A percentile compares a stretch with the other conserved stretches of the same genome.
Conservation (phyloP, 2,113 vertebrate species). For the Leptocoma aspasia region DNA sequence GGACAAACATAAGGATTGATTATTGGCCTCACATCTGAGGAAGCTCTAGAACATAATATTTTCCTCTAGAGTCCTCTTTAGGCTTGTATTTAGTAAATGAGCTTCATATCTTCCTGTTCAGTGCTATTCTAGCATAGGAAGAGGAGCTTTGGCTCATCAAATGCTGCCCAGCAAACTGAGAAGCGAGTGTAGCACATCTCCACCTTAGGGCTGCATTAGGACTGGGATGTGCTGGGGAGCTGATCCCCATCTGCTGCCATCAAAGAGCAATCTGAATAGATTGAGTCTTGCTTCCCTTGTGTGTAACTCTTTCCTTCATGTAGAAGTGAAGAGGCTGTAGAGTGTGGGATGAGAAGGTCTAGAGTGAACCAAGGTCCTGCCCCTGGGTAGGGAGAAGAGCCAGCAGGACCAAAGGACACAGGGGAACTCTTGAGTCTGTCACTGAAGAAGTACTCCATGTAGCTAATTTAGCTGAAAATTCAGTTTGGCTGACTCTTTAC, state of each 20-base stretch:
- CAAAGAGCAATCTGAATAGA: neutral
- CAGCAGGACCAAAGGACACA: neutral
- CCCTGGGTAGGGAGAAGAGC: neutral
- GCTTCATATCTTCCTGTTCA: neutral
- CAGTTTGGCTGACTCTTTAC: neutral
- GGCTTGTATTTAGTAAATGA: neutral
- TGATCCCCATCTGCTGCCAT: neutral
- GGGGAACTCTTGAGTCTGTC: neutral
- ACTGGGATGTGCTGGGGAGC: neutral
- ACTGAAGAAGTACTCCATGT: neutral
- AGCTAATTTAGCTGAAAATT: neutral
- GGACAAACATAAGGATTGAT: neutral
- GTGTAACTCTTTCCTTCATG: neutral
- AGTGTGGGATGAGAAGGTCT: neutral
- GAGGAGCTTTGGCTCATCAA: neutral
- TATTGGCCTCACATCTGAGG: slow-evolving; percentile 13
- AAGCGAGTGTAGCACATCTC: rapidly evolving
- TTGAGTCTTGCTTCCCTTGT: neutral
- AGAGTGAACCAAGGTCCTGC: neutral
- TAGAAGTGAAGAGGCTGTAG: neutral
- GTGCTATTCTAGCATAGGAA: neutral
- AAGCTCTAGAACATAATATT: neutral
- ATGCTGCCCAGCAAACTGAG: neutral
- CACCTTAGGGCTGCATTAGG: rapidly evolving
- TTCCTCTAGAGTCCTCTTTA: neutral